Base-by-base conservation (phyloP, 2,797 vertebrate genomes). In the Myiotriccus ornatus region DNA sequence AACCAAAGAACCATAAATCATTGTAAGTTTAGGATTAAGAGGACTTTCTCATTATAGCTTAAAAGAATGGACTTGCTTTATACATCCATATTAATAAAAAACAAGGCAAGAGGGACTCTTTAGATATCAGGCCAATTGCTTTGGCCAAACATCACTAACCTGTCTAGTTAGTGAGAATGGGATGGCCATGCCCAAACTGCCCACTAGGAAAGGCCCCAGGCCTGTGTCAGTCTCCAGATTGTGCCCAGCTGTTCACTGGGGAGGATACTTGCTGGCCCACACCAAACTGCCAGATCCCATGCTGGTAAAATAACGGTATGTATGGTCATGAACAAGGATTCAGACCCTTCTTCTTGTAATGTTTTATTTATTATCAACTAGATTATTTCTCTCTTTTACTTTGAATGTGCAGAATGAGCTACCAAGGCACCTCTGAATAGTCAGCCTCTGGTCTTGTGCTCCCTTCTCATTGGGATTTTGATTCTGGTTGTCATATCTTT, bases 271-370 rank as follows among this genome's bases (percentile, higher is more conserved):
- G 17, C 47, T 78, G 56, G 28, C 39, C 17, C n/a, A 57, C 28
- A 15, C 43, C 13, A 32, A 82, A 10, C 20, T 70, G 28, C 28
- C 65, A 56, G 52, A 35, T 35, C 77, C 24, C 10, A 19, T 43
- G 34, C 21, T 24, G 55, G 21, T 19, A 43, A 69, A 52, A 24
- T 56, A 56, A 65, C 1, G 0, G 0, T 22, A 10, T 43, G 2
- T n/a, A 9, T 46, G 27, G 44, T 37, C 16, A 25, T 22, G 23
- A 49, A 34, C 32, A 46, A 27, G 10, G 16, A 55, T 55, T 35
- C 57, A 57, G 27, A 30, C 23, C 20, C 49, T 84, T 89, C 18
- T n/a, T 50, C 59, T 44, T 53, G 50, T 28, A 60, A 22, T 10
- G 6, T 64, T 80, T 64, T 47, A 7, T 81, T 90, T 65, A 24